Base-by-base conservation (phyloP, 2,888 invertebrate genomes). In the Drosophila rubida region DNA sequence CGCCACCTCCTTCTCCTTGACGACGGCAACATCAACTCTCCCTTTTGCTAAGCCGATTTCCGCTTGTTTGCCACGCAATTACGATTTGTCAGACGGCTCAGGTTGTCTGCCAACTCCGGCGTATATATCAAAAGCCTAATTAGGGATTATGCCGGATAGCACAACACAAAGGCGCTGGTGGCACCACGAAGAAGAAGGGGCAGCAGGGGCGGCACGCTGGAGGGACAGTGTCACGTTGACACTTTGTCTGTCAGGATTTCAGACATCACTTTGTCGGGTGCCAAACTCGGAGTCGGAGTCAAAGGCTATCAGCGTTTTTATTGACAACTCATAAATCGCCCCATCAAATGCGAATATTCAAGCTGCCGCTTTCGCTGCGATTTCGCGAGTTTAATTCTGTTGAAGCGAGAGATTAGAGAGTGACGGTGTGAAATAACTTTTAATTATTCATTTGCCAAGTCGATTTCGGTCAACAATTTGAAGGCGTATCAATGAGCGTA, bases 1-100 rank as follows among this genome's bases (percentile, higher is more conserved):
- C 30, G 19, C 44, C 37, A 44, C 44, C 30, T 13, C 44, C 37
- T 14, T 11, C 35, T 30, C 19, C 13, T 4, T 30, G 30, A n/a
- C 53, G 23, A 11, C 25, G 6, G 25, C 25, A 25, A 25, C 59
- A 16, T 57, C 53, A 42, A 45, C 60, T 45, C 49, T 49, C 35
- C 45, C 48, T 42, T 42, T 30, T 62, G 69, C 71, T 87, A 85
- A 88, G 87, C 84, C 87, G 87, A 87, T 87, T 85, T 87, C 69
- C 80, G 84, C 80, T 80, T 87, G 84, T 85, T 88, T 86, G 80
- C 78, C 81, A 78, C 87, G 69, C 84, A 88, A 88, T 85, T 88
- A 85, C 84, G 83, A 85, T 85, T 85, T 85, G 84, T 85, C 84
- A 88, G 76, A 73, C 60, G 71, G 79, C 79, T 80, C 72, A 85